Percentiles rank a stretch among this genome's conserved stretches.
phyloP scores from a whole-genome alignment of 2,888 invertebrate species.

The Campaea margaritaria region DNA sequence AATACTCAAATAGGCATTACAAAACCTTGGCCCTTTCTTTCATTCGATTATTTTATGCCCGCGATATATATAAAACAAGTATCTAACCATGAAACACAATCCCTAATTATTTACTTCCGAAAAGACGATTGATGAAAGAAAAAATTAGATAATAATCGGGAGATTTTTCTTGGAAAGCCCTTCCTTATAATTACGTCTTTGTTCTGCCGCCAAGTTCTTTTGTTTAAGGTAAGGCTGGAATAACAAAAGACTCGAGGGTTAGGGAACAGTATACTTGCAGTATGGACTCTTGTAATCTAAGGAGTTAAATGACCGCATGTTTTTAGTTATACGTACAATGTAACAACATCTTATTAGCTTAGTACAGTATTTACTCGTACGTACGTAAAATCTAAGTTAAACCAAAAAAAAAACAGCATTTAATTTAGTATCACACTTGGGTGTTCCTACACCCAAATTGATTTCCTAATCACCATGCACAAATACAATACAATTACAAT shows the following conservation, averaged over 20 bases:
- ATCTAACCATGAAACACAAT: conserved; percentile 28
- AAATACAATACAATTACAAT: too few relatives aligned
- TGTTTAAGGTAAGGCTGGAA: conserved; percentile 71
- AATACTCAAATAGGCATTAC: background rate
- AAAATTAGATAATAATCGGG: conserved; percentile 65
- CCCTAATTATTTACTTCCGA: conserved; percentile 27
- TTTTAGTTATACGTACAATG: too few relatives aligned
- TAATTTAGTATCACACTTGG: too few relatives aligned
- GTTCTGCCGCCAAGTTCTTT: conserved; percentile 70
- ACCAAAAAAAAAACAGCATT: too few relatives aligned
- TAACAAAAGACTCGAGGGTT: conserved; percentile 67
- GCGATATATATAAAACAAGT: background rate
- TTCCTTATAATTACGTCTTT: conserved; percentile 78
- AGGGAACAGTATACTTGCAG: conserved; percentile 8
- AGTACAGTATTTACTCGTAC: too few relatives aligned
- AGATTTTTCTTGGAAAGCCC: conserved; percentile 63
- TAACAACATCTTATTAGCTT: too few relatives aligned
- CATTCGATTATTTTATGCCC: too few relatives aligned
- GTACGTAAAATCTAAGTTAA: too few relatives aligned
- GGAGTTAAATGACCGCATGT: too few relatives aligned
- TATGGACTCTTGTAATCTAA: conserved; percentile 3
- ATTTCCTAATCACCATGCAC: too few relatives aligned
- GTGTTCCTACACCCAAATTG: too few relatives aligned
- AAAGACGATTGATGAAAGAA: conserved; percentile 36
- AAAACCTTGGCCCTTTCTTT: too few relatives aligned